phyloP scores from a whole-genome alignment of 2,113 vertebrate species.

The Caloenas nicobarica region DNA sequence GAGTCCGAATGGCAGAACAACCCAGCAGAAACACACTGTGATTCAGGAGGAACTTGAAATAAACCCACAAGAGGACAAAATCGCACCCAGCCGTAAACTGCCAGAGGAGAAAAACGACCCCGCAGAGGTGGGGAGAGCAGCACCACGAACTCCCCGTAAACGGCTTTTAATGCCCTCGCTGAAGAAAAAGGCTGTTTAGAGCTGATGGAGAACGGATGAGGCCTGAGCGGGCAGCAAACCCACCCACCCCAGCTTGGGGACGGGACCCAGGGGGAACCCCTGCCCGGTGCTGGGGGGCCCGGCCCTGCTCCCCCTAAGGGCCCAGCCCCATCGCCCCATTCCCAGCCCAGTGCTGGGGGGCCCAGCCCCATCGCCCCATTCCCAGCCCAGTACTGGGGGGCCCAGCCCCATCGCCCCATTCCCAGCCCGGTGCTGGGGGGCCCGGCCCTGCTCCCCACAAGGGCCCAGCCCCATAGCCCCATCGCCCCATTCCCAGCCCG shows the following conservation, averaged over 20 bases:
- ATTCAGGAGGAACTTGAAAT: not conserved
- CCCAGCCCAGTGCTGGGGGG: not conserved
- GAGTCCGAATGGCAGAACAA: not conserved
- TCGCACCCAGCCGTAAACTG: rapidly evolving
- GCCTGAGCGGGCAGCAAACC: not conserved
- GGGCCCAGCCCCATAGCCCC: no score
- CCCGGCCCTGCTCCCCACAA: no score
- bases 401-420: no score
- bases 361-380: no score
- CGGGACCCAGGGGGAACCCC: no score
- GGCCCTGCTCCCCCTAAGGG: not conserved
- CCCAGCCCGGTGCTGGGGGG: no score
- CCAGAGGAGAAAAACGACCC: not conserved
- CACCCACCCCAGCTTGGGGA: not conserved
- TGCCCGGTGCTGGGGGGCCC: not conserved
- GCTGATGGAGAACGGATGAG: rapidly evolving
- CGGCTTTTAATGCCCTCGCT: rapidly evolving
- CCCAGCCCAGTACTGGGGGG: no score
- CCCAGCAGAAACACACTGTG: rapidly evolving
- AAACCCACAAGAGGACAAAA: not conserved
- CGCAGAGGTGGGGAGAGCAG: no score
- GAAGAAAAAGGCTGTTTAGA: rapidly evolving
- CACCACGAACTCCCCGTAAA: rapidly evolving
- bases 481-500: no score
- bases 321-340: not conserved